Percentiles rank a stretch among this genome's conserved stretches.
phyloP scores from a whole-genome alignment of 2,113 vertebrate species.

The Nymphicus hollandicus region DNA sequence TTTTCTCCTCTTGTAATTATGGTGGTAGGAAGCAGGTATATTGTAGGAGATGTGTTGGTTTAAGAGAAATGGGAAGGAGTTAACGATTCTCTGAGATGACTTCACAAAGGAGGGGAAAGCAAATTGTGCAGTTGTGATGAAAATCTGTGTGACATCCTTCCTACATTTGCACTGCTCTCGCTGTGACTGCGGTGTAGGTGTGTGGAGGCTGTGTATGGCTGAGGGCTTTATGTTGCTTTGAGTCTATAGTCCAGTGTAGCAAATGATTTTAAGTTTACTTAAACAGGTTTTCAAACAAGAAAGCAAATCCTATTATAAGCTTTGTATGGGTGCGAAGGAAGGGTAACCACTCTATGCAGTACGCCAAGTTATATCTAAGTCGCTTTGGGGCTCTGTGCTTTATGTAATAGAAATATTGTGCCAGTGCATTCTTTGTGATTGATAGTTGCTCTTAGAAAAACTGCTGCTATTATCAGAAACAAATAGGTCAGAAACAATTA shows the following conservation, averaged over 20 bases:
- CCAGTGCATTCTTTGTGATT: not conserved
- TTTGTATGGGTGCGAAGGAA: not conserved
- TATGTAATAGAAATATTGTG: not conserved
- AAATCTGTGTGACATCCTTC: not conserved
- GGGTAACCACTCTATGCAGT: not conserved
- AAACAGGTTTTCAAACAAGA: not conserved
- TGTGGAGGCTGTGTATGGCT: not conserved
- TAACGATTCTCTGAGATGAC: not conserved
- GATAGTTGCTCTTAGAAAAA: not conserved
- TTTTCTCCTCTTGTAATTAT: not conserved
- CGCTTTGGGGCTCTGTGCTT: not conserved
- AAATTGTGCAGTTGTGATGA: not conserved
- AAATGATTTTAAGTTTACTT: not conserved
- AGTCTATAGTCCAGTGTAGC: not conserved
- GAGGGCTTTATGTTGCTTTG: not conserved
- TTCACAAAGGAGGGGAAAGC: not conserved
- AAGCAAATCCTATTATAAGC: not conserved
- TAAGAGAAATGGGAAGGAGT: not conserved
- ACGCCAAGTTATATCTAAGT: not conserved
- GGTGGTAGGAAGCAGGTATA: not conserved
- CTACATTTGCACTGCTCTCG: rapidly evolving
- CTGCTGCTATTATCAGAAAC: not conserved
- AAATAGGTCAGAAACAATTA: not conserved
- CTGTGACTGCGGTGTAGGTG: not conserved
- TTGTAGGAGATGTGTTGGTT: not conserved